These are phyloP conservation scores for Formicarius rufipectus DNA, from an alignment of 2,113 vertebrate species.

Conservation along the genomic window DNA sequence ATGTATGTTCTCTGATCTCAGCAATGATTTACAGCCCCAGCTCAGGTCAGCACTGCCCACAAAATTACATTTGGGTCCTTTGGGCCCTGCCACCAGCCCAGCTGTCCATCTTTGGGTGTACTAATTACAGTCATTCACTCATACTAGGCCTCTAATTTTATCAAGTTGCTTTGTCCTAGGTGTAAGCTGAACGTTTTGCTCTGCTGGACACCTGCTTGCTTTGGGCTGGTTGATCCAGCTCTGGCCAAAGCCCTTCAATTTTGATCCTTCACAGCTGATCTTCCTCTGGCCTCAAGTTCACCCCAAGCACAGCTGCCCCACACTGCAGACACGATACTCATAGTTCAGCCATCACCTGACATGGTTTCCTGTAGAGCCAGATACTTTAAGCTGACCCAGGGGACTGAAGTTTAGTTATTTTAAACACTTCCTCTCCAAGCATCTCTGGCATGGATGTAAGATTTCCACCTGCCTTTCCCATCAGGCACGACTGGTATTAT, in stretches of 20 bases:
- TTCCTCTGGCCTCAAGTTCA: not conserved
- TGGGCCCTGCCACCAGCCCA: not conserved
- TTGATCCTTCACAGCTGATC: not conserved
- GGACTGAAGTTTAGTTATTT: conserved; percentile 40
- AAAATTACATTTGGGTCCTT: not conserved
- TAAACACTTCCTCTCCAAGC: conserved; percentile 30
- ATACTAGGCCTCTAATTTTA: not conserved
- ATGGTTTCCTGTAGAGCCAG: not conserved
- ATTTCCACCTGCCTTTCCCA: conserved; percentile 38
- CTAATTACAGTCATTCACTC: not conserved
- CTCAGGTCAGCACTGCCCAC: not conserved
- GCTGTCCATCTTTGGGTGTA: not conserved
- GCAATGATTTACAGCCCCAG: not conserved
- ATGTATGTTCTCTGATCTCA: not conserved
- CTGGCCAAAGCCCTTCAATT: not conserved
- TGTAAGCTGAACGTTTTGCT: not conserved
- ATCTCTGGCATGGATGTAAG: not conserved
- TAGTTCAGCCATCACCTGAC: not conserved
- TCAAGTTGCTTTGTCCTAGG: not conserved
- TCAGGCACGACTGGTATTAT: not conserved
- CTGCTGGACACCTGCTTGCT: not conserved
- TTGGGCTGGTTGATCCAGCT: not conserved
- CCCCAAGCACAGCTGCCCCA: not conserved
- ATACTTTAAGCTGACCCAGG: not conserved
- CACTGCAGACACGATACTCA: not conserved